Percentiles rank a stretch among this genome's conserved stretches.
phyloP scores from a whole-genome alignment of 1,140 invertebrate genomes.

The Halyomorpha halys region DNA sequence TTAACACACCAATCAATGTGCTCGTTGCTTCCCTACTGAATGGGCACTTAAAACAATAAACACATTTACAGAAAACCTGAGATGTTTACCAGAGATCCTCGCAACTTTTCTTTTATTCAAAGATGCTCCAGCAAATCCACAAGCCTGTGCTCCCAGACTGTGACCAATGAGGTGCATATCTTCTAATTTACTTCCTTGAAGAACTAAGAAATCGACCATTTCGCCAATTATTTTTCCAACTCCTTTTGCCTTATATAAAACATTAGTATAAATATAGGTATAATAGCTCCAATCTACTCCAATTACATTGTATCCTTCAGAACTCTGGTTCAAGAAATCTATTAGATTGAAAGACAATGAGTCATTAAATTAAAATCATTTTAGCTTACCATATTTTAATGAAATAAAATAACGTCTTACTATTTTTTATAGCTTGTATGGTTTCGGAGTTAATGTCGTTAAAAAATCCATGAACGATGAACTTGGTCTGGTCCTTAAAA shows the following conservation, averaged over 20 bases:
- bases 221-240: constrained; percentile 50
- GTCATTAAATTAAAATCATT: not conserved
- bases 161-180: constrained; percentile 69
- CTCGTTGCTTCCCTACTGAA: too few relatives aligned
- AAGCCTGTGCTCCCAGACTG: constrained; percentile 71
- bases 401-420: not conserved
- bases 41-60: too few relatives aligned
- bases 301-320: constrained; percentile 44
- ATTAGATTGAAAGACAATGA: not conserved
- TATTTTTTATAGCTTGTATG: constrained; percentile 6
- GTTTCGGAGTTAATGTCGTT: not conserved
- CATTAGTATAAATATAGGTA: constrained; percentile 39
- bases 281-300: constrained; percentile 45
- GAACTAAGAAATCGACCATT: constrained; percentile 47
- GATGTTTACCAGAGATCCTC: constrained; percentile 34
- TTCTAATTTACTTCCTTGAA: constrained; percentile 38
- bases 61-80: too few relatives aligned
- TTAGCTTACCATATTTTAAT: not conserved
- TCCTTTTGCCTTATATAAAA: constrained; percentile 45
- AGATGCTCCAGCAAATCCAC: constrained; percentile 56
- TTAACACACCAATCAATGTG: too few relatives aligned
- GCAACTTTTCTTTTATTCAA: constrained; percentile 37
- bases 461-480: constrained; percentile 7
- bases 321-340: constrained; percentile 16
- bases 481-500: not conserved